Evolutionary conservation across 2,797 vertebrate species (phyloP).

Genomic region (Mormyrops boulengeri): DNA sequence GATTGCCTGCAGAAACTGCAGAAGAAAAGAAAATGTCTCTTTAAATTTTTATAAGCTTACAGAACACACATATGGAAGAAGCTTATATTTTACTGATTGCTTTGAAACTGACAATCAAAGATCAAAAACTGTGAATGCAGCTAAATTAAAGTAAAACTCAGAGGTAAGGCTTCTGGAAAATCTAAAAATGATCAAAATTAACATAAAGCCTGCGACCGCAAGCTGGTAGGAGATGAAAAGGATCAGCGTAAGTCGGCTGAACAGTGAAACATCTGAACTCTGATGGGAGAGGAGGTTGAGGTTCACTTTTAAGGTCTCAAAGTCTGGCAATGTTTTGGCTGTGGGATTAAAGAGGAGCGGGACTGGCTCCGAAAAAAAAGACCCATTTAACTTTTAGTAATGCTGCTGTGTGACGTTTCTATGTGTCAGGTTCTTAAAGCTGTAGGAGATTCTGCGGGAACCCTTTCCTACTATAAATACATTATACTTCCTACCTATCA

Average conservation of each 20-base stretch:
- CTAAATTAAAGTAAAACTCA: constrained; percentile 7
- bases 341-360: not conserved
- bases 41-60: not conserved
- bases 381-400: not conserved
- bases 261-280: not conserved
- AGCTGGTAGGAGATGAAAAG: not conserved
- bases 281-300: not conserved
- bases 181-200: not conserved
- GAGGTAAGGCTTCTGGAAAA: not conserved
- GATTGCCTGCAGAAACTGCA: constrained; percentile 2
- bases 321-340: not conserved
- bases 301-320: not conserved
- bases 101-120: constrained; percentile 7
- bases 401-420: not conserved
- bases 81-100: constrained; percentile 3
- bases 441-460: not conserved
- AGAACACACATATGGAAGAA: not conserved
- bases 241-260: not conserved
- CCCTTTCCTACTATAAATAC: not conserved
- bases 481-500: not conserved
- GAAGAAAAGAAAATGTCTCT: not conserved
- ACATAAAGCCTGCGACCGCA: not conserved
- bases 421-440: not conserved
- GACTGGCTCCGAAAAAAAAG: not conserved
- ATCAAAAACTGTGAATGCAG: not conserved